Evolutionary conservation across 2,113 vertebrate genomes (phyloP).

Genomic region (Phylloscopus whistleri): DNA sequence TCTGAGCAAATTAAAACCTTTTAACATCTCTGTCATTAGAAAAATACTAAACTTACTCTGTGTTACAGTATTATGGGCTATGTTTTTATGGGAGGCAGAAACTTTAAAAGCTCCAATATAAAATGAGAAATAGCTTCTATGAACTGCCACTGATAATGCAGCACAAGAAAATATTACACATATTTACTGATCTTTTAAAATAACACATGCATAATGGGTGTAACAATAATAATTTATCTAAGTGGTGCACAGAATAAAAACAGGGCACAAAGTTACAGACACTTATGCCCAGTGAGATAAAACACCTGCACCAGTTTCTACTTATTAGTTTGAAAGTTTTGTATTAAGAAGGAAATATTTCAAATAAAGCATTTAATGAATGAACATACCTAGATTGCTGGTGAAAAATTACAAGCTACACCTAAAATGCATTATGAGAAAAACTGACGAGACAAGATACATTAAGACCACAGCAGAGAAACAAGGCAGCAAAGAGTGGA

Average conservation of each 20-base stretch:
- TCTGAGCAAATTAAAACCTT: background rate
- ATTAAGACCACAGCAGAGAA: background rate
- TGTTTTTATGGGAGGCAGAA: background rate
- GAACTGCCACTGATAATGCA: background rate
- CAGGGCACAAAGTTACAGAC: background rate
- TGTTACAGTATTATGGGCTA: background rate
- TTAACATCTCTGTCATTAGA: background rate
- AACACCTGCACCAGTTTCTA: background rate
- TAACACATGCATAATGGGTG: rapidly evolving
- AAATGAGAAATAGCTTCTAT: background rate
- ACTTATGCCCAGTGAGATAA: background rate
- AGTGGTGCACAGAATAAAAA: background rate
- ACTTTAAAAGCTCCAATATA: background rate
- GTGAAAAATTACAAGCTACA: background rate
- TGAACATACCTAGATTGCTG: background rate
- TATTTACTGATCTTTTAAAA: background rate
- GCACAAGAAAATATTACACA: background rate
- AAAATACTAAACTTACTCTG: background rate
- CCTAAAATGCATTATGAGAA: background rate
- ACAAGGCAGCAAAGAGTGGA: background rate
- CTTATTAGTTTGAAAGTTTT: background rate
- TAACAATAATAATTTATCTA: background rate
- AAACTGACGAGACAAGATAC: background rate
- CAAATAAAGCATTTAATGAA: background rate
- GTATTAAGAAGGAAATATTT: background rate